Evolutionary conservation across 2,113 vertebrate species (phyloP).

Genomic region (Pimephales promelas): DNA sequence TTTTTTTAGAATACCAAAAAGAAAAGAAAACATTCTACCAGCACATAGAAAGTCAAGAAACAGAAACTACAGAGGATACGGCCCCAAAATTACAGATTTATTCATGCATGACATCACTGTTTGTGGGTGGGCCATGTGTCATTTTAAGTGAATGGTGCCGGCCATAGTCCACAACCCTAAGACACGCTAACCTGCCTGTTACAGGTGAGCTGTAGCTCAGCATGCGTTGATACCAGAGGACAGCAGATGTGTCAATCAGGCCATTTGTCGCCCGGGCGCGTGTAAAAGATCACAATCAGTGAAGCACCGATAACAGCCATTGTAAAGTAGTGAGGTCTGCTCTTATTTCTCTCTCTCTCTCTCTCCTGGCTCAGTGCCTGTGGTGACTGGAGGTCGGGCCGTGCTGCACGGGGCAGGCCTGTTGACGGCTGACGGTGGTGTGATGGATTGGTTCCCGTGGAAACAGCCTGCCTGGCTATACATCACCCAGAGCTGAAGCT

Average conservation of each 20-base stretch:
- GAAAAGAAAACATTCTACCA: neutral
- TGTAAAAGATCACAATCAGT: slow-evolving; percentile 38
- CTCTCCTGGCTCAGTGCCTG: slow-evolving; percentile 79
- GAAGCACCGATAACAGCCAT: slow-evolving; percentile 12
- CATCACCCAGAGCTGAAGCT: slow-evolving; percentile 46
- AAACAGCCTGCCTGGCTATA: slow-evolving; percentile 45
- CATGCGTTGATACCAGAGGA: neutral
- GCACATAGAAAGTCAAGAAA: neutral
- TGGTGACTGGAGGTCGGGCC: slow-evolving; percentile 58
- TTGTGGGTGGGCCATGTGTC: neutral
- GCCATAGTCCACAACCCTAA: neutral
- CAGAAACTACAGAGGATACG: neutral
- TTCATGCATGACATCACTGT: neutral
- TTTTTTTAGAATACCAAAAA: neutral
- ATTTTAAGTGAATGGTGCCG: neutral
- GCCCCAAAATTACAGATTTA: neutral
- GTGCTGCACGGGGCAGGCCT: slow-evolving; percentile 46
- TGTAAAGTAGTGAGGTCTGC: slow-evolving; percentile 23
- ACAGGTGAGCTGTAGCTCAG: neutral
- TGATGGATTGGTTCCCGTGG: slow-evolving; percentile 58
- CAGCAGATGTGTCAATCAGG: slow-evolving; percentile 28
- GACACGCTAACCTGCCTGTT: neutral
- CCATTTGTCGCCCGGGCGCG: neutral
- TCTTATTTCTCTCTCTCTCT: slow-evolving; percentile 40
- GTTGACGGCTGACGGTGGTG: slow-evolving; percentile 47